Percentiles rank a stretch among this genome's conserved stretches.
Evolutionary conservation across 2,888 invertebrate genomes (phyloP).

Genomic region (Automeris io): DNA sequence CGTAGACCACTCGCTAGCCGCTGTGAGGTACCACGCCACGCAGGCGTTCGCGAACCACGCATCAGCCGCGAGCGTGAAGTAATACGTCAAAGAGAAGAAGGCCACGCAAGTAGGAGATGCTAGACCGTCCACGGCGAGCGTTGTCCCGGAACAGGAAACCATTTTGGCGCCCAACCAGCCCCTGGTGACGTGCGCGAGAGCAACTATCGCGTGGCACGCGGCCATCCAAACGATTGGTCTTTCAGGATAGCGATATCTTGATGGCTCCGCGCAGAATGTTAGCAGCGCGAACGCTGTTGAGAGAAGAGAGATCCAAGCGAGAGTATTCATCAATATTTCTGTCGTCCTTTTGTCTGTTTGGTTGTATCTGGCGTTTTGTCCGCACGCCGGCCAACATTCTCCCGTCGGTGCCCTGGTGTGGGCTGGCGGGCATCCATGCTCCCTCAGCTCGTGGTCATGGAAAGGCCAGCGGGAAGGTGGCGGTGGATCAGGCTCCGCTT

Average conservation of each 20-base stretch:
- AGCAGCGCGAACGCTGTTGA: conserved; percentile 89
- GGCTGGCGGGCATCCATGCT: conserved; percentile 77
- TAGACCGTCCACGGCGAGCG: conserved; percentile 66
- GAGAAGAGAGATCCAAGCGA: conserved; percentile 86
- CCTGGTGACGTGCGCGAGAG: conserved; percentile 84
- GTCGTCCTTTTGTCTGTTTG: conserved; percentile 82
- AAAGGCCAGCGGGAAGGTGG: conserved; percentile 63
- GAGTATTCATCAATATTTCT: conserved; percentile 85
- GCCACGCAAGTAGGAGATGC: conserved; percentile 81
- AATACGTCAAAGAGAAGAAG: conserved; percentile 85
- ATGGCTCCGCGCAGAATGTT: conserved; percentile 93
- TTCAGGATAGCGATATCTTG: conserved; percentile 94
- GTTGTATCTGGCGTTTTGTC: conserved; percentile 81
- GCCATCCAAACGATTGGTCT: conserved; percentile 93
- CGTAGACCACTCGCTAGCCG: conserved; percentile 94
- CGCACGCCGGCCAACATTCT: conserved; percentile 81
- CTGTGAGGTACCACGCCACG: conserved; percentile 92
- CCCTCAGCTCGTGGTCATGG: conserved; percentile 43
- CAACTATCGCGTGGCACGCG: conserved; percentile 89
- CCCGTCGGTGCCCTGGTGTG: conserved; percentile 76
- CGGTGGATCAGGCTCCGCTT: conserved; percentile 59
- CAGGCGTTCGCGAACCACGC: conserved; percentile 94
- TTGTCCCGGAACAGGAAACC: conserved; percentile 49
- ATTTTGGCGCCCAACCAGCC: conserved; percentile 74
- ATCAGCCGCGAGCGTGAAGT: conserved; percentile 86